Conservation (phyloP, 2,888 invertebrate species). For the Drosophila robusta region DNA sequence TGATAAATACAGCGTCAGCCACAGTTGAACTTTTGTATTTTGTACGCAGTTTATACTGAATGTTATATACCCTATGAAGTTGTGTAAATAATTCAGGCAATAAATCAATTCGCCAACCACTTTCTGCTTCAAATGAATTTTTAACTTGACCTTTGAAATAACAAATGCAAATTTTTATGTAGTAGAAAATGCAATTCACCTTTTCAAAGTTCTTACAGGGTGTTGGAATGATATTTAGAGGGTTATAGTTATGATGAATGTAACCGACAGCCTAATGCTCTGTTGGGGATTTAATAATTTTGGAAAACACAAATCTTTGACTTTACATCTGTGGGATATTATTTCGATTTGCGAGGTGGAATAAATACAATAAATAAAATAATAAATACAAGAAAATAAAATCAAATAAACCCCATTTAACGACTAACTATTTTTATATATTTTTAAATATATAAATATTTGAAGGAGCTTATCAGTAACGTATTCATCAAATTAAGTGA, state of each 20-base stretch:
- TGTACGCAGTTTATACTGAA: neutral
- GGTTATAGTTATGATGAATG: neutral
- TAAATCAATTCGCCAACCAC: neutral
- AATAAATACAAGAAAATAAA: too few relatives aligned
- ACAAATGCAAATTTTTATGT: slow-evolving; percentile 9
- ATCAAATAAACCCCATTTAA: too few relatives aligned
- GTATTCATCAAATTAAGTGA: too few relatives aligned
- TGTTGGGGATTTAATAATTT: neutral
- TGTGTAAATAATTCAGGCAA: too few relatives aligned
- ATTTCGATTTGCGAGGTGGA: too few relatives aligned
- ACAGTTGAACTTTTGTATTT: neutral
- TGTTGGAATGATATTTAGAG: neutral
- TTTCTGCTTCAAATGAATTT: neutral
- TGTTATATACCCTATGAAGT: neutral
- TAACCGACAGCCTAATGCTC: neutral
- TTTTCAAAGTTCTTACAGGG: slow-evolving; percentile 1
- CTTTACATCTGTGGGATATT: too few relatives aligned
- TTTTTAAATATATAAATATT: too few relatives aligned
- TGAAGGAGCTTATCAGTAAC: too few relatives aligned
- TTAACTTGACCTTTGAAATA: slow-evolving; percentile 33
- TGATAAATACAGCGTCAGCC: neutral
- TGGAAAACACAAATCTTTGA: too few relatives aligned
- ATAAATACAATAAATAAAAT: too few relatives aligned
- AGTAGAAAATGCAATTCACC: neutral
- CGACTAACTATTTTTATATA: too few relatives aligned